Percentiles rank a stretch among this genome's conserved stretches.
phyloP scores from a whole-genome alignment of 2,888 invertebrate genomes.

The Eupithecia centaureata region DNA sequence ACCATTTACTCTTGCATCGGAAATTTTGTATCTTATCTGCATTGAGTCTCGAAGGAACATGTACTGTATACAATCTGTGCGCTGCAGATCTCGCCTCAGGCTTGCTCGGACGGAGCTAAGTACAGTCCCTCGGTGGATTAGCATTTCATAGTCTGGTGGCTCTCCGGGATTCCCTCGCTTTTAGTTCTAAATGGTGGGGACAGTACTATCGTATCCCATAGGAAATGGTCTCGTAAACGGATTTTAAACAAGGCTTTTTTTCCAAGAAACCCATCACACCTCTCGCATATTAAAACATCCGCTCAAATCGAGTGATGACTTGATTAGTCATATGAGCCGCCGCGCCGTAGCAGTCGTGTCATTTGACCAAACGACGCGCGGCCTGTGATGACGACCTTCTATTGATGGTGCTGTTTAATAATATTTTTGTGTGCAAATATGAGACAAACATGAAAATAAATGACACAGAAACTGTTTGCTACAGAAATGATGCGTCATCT shows the following conservation, averaged over 20 bases:
- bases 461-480: not conserved
- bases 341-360: constrained; percentile 21
- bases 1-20: constrained; percentile 14
- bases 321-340: constrained; percentile 18
- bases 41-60: not conserved
- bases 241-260: not conserved
- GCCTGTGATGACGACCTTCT: constrained; percentile 23
- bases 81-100: not conserved
- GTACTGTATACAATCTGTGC: not conserved
- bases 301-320: constrained; percentile 19
- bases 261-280: not conserved
- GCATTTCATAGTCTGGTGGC: not conserved
- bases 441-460: not conserved
- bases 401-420: constrained; percentile 15
- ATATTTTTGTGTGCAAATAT: constrained; percentile 12
- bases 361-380: constrained; percentile 25
- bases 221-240: not conserved
- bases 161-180: not conserved
- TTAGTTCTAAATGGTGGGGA: not conserved
- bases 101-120: constrained; percentile 2
- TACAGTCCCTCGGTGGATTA: not conserved
- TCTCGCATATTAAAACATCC: constrained; percentile 18
- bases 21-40: constrained; percentile 9
- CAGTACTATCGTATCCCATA: not conserved
- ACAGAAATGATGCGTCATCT: not conserved